Conservation (phyloP, 1,140 invertebrate genomes). For the Lerema accius region DNA sequence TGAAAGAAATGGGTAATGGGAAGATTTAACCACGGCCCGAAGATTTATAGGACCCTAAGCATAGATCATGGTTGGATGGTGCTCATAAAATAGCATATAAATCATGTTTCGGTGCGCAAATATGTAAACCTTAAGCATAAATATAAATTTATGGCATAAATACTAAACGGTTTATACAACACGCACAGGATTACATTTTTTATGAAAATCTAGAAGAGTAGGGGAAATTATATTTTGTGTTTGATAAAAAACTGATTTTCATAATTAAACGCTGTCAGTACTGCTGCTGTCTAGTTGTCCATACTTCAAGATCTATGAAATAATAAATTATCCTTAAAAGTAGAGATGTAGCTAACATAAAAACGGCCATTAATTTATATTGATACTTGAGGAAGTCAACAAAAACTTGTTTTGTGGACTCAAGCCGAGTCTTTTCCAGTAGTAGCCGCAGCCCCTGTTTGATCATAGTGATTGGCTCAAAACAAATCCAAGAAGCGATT, state of each 20-base stretch:
- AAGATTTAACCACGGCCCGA: slow-evolving; percentile 16
- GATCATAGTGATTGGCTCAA: neutral
- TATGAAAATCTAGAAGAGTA: no score
- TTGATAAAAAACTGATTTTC: no score
- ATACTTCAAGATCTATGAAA: no score
- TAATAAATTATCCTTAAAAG: no score
- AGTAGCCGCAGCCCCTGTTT: neutral
- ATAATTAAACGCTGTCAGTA: no score
- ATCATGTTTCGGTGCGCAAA: slow-evolving; percentile 1
- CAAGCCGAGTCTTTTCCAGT: neutral
- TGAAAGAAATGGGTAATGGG: slow-evolving; percentile 16
- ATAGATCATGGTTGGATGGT: slow-evolving; percentile 8
- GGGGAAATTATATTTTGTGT: no score
- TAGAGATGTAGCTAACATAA: no score
- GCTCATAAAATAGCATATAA: slow-evolving; percentile 2
- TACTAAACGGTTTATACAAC: neutral
- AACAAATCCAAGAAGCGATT: neutral
- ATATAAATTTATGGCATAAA: neutral
- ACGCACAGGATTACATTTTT: neutral
- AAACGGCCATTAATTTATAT: neutral
- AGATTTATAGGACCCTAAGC: slow-evolving; percentile 10
- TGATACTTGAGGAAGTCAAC: neutral
- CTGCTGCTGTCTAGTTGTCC: no score
- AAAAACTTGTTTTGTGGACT: neutral
- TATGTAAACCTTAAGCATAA: neutral